Conservation (phyloP, 2,797 vertebrate species). For the Schizopygopsis malacanthus region DNA sequence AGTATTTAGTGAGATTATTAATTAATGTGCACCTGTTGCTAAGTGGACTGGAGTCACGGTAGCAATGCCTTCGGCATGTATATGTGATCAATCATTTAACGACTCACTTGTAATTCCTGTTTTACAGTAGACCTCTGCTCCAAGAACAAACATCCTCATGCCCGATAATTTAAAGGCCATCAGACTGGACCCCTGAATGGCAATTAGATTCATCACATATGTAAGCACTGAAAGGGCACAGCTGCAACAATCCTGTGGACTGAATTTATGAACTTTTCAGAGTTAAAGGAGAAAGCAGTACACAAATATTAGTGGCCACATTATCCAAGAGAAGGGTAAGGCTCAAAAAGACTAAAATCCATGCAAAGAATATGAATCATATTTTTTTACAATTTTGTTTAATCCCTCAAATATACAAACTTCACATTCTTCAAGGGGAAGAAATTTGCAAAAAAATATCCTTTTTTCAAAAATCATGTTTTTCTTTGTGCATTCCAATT, state of each 20-base stretch:
- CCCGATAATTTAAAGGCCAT: slow-evolving; percentile 28
- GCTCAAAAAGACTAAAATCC: background rate
- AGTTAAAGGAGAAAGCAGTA: background rate
- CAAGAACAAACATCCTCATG: background rate
- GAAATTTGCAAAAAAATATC: no score
- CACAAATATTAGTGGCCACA: background rate
- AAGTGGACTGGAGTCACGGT: background rate
- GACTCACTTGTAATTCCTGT: slow-evolving; percentile 28
- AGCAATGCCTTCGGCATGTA: slow-evolving; percentile 12
- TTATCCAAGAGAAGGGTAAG: background rate
- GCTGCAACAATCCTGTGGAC: background rate
- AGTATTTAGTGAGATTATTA: slow-evolving; percentile 43
- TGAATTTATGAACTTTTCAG: slow-evolving; percentile 23
- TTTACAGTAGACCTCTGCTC: slow-evolving; percentile 14
- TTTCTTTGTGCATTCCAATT: background rate
- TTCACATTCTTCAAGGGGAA: no score
- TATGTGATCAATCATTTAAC: slow-evolving; percentile 32
- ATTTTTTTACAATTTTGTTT: no score
- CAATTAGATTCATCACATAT: slow-evolving; percentile 8
- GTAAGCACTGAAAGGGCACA: slow-evolving; percentile 26
- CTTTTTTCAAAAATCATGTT: no score
- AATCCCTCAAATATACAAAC: no score
- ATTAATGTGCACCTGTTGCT: slow-evolving; percentile 50
- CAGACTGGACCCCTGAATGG: slow-evolving; percentile 20
- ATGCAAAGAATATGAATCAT: no score